Base-by-base conservation (phyloP, 2,888 invertebrate species). In the Euplexia lucipara region DNA sequence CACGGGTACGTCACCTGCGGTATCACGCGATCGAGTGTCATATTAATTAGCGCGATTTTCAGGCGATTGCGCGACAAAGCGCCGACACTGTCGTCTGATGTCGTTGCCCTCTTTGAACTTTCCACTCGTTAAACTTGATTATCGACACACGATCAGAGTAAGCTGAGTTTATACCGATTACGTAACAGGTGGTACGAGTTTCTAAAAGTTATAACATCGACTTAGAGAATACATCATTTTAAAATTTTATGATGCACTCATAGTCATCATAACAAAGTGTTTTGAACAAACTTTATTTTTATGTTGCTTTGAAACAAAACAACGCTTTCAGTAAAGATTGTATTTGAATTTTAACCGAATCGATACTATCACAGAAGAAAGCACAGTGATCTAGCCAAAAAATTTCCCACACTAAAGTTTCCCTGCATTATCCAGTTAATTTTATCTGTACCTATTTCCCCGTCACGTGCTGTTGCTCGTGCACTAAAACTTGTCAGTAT, bases 41-140 rank as follows among this genome's bases (percentile, higher is more conserved):
- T 74, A 86, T 78, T 81, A 86, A 83, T 86, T 86, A 85, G 86
- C 83, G 89, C 86, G 87, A 91, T 93, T 93, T 92, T 90, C 91
- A 90, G 84, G 79, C 85, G 86, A 86, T 81, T 89, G 92, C 86
- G 75, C 89, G 85, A 82, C 90, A 91, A 92, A 92, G 92, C 76
- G 80, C 86, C 88, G 88, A 83, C 85, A 82, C 76, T 82, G 81
- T 69, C 79, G 75, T 78, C 56, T 79, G 85, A 88, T 86, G 92
- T 88, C 91, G 88, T 88, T 89, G 91, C 88, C 90, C 93, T 85
- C 88, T 86, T 83, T 91, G 92, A 93, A 93, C 94, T 94, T 94
- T 94, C 93, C 93, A 92, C 92, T 90, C 82, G 89, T 88, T 94
- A 90, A 91, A 92, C 92, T 90, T 92, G 90, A 93, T 92, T 91